A percentile compares a stretch with the other conserved stretches of the same genome.
Evolutionary conservation across 2,888 invertebrate species (phyloP).

Genomic region (Caenorhabditis sp.): DNA sequence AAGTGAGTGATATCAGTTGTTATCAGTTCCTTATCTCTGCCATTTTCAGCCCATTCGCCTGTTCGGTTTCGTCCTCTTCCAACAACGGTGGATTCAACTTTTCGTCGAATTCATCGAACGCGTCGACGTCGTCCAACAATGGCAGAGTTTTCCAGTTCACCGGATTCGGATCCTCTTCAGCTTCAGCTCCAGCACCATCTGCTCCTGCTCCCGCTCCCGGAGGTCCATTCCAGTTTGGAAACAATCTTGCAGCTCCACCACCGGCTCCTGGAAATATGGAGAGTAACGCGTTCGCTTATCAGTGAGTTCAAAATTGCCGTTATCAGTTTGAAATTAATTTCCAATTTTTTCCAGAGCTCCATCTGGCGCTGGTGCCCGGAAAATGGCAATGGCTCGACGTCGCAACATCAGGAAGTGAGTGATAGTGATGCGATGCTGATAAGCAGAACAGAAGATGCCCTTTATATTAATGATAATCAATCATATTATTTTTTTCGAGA

Average conservation of each 20-base stretch:
- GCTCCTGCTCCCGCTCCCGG: constrained; percentile 12
- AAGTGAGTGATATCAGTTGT: constrained; percentile 45
- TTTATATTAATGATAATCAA: no score
- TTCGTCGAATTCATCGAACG: neutral
- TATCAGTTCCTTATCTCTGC: neutral
- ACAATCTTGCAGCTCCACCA: no score
- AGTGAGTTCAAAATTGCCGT: no score
- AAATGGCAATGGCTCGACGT: constrained; percentile 66
- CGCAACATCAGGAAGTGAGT: constrained; percentile 47
- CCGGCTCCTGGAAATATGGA: constrained; percentile 52
- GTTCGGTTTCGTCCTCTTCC: neutral
- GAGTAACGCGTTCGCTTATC: constrained; percentile 62
- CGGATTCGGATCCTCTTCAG: no score
- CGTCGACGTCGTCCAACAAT: constrained; percentile 8
- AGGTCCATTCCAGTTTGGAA: constrained; percentile 47
- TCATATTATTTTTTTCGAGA: no score
- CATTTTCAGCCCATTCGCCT: constrained; percentile 50
- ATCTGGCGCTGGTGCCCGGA: constrained; percentile 36
- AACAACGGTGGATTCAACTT: constrained; percentile 47
- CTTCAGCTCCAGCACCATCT: constrained; percentile 1
- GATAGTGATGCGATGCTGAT: no score
- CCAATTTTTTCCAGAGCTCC: neutral
- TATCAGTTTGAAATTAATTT: no score
- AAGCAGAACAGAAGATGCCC: neutral
- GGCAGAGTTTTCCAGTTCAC: constrained; percentile 38